A percentile compares a stretch with the other conserved stretches of the same genome.
Evolutionary conservation across 2,797 vertebrate genomes (phyloP).

Genomic region (Urosaurus nigricauda): DNA sequence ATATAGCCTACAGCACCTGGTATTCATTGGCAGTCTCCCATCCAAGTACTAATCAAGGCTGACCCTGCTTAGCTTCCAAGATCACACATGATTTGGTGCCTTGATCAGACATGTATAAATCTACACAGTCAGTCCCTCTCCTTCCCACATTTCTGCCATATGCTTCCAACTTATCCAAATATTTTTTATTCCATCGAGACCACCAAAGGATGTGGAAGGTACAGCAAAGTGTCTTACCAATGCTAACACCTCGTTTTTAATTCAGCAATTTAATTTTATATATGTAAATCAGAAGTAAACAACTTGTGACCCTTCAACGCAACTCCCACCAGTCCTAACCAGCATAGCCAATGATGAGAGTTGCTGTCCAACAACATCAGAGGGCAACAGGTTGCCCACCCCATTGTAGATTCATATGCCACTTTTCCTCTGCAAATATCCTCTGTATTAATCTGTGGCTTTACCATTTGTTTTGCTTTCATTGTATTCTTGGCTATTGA

Average conservation of each 20-base stretch:
- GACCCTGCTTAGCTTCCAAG: too few species aligned
- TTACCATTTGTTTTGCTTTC: constrained; percentile 1
- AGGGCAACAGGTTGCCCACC: too few species aligned
- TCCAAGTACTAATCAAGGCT: too few species aligned
- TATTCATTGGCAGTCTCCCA: too few species aligned
- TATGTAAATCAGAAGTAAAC: too few species aligned
- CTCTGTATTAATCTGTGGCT: background rate
- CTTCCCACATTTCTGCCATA: background rate
- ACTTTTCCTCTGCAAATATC: background rate
- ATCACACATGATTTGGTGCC: too few species aligned
- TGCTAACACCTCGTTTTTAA: background rate
- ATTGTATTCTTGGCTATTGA: background rate
- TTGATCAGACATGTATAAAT: background rate
- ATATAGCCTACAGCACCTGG: too few species aligned
- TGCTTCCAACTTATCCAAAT: background rate
- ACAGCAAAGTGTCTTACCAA: background rate
- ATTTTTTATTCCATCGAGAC: background rate
- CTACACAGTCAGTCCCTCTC: background rate
- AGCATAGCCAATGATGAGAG: too few species aligned
- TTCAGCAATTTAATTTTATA: background rate
- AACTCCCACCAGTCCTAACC: too few species aligned
- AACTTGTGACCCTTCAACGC: too few species aligned
- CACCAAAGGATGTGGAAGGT: too few species aligned
- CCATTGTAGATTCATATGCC: background rate
- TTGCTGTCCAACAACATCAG: too few species aligned